phyloP scores from a whole-genome alignment of 2,888 invertebrate species.

The Amiota communis region DNA sequence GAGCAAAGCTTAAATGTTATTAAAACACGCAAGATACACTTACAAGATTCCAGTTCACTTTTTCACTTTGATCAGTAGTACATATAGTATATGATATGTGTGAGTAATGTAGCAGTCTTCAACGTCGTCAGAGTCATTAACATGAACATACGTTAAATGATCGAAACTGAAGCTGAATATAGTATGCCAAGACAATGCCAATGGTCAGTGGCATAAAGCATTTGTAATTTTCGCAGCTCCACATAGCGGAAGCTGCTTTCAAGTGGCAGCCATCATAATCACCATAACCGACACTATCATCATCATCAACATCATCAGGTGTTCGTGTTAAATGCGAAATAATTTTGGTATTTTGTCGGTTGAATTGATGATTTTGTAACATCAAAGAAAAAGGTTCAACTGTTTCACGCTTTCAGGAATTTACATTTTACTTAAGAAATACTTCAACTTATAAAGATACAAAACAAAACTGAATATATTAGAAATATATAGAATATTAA shows the following conservation, averaged over 20 bases:
- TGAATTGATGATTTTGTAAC: slow-evolving; percentile 47
- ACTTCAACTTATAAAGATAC: background rate
- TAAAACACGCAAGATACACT: background rate
- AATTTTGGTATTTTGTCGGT: slow-evolving; percentile 60
- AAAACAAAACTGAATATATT: background rate
- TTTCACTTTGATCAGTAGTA: background rate
- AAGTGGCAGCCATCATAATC: slow-evolving; percentile 35
- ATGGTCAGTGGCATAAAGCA: background rate
- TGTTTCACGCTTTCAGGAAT: background rate
- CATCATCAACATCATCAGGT: slow-evolving; percentile 51
- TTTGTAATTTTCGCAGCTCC: slow-evolving; percentile 19
- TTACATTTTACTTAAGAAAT: background rate
- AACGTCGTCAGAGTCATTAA: background rate
- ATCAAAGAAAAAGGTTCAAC: too few relatives aligned
- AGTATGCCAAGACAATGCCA: too few relatives aligned
- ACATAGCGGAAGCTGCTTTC: slow-evolving; percentile 40
- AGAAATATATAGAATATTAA: too few relatives aligned
- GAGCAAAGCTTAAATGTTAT: background rate
- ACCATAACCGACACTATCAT: background rate
- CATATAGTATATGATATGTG: background rate
- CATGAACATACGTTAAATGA: too few relatives aligned
- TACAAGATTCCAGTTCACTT: background rate
- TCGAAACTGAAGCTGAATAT: background rate
- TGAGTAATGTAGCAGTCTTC: background rate
- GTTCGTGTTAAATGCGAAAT: slow-evolving; percentile 67